phyloP scores from a whole-genome alignment of 2,113 vertebrate genomes.

The Microcebus ravelobensis region DNA sequence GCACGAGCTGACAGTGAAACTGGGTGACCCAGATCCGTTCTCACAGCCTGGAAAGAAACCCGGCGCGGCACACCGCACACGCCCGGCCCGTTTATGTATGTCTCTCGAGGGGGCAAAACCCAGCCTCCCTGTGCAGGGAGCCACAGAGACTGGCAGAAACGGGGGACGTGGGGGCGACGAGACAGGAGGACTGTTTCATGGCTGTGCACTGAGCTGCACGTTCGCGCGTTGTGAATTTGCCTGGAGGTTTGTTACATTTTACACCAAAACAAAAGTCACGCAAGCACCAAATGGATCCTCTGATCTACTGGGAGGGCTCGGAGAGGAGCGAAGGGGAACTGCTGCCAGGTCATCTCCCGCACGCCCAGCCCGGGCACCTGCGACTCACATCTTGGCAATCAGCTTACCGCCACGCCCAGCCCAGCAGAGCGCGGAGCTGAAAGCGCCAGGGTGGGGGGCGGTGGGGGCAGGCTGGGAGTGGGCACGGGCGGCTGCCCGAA shows the following conservation, averaged over 20 bases:
- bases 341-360: background rate
- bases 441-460: background rate
- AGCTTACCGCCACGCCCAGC: background rate
- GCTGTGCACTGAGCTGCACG: background rate
- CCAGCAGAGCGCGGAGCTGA: background rate
- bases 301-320: background rate
- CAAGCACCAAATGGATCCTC: background rate
- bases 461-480: background rate
- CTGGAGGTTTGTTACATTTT: background rate
- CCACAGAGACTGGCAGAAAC: no score
- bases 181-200: no score
- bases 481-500: background rate
- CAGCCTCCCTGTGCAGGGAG: no score
- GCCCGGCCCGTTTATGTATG: accelerated
- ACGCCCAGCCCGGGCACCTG: background rate
- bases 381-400: no score
- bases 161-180: accelerated
- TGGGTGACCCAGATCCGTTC: no score
- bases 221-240: background rate
- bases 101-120: background rate
- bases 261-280: background rate
- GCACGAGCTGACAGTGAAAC: accelerated
- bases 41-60: background rate
- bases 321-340: background rate
- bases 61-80: background rate